Conservation (phyloP, 2,797 vertebrate species). For the Buceros bicornis region DNA sequence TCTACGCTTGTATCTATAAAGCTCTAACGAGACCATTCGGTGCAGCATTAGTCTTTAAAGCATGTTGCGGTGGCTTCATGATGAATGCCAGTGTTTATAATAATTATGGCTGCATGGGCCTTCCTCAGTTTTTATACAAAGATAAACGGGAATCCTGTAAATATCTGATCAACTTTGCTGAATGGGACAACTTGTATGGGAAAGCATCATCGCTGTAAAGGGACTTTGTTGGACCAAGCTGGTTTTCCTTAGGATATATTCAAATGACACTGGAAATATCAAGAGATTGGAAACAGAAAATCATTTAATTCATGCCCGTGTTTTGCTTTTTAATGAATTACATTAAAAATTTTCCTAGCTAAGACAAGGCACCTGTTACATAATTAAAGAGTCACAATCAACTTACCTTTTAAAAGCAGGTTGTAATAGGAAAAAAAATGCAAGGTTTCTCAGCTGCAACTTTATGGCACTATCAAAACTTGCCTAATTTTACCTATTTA, state of each 20-base stretch:
- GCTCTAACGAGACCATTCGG: not conserved
- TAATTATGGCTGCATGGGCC: not conserved
- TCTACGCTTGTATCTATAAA: not conserved
- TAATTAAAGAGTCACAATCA: slow-evolving; percentile 62
- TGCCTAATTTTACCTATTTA: slow-evolving; percentile 37
- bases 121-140: not conserved
- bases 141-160: not conserved
- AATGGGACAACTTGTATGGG: not conserved
- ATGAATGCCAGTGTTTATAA: not conserved
- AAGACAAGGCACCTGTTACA: slow-evolving; percentile 3
- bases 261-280: slow-evolving; percentile 1
- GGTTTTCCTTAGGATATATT: not conserved
- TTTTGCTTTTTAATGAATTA: slow-evolving; percentile 47
- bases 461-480: slow-evolving; percentile 26
- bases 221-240: not conserved
- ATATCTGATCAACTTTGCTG: not conserved
- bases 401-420: slow-evolving; percentile 53
- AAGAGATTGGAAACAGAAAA: not conserved
- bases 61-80: not conserved
- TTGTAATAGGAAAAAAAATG: slow-evolving; percentile 46
- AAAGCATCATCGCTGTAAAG: not conserved
- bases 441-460: slow-evolving; percentile 20
- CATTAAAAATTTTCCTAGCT: not conserved
- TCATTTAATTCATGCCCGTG: not conserved
- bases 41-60: not conserved